These are phyloP conservation scores for Peromyscus aztecus DNA, from an alignment of 2,797 vertebrate species.

Conservation along the genomic window DNA sequence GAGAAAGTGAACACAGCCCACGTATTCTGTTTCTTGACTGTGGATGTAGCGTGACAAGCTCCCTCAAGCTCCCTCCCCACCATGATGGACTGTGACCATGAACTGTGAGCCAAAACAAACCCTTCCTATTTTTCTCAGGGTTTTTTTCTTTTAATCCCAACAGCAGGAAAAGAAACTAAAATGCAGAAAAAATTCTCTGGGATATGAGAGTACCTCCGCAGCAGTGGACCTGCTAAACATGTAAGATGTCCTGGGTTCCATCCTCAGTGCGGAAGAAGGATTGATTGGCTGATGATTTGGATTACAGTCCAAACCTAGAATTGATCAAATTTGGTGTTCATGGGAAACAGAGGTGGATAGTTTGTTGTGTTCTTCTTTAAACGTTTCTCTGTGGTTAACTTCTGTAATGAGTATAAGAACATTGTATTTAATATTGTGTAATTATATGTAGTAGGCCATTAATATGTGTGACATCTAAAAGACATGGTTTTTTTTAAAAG, in stretches of 20 bases:
- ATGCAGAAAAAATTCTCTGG: neutral
- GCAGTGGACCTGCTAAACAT: neutral
- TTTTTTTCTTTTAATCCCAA: neutral
- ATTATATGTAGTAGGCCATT: neutral
- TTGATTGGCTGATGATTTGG: neutral
- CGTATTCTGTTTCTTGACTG: neutral
- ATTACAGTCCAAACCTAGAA: constrained; percentile 43
- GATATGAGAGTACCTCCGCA: neutral
- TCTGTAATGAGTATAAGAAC: constrained; percentile 19
- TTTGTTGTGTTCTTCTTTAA: constrained; percentile 1
- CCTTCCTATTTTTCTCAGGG: neutral
- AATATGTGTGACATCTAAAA: neutral
- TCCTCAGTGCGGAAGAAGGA: neutral
- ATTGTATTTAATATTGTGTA: neutral
- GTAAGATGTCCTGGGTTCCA: neutral
- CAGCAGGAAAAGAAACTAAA: neutral
- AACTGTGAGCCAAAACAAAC: neutral
- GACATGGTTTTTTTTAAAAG: neutral
- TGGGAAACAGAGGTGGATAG: neutral
- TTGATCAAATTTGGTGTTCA: constrained; percentile 54
- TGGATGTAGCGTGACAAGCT: neutral
- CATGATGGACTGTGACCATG: neutral
- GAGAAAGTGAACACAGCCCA: neutral
- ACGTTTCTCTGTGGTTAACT: constrained; percentile 12
- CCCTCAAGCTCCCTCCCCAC: neutral